These are phyloP conservation scores for Rhineura floridana DNA, from an alignment of 2,113 vertebrate species.

Conservation along the genomic window DNA sequence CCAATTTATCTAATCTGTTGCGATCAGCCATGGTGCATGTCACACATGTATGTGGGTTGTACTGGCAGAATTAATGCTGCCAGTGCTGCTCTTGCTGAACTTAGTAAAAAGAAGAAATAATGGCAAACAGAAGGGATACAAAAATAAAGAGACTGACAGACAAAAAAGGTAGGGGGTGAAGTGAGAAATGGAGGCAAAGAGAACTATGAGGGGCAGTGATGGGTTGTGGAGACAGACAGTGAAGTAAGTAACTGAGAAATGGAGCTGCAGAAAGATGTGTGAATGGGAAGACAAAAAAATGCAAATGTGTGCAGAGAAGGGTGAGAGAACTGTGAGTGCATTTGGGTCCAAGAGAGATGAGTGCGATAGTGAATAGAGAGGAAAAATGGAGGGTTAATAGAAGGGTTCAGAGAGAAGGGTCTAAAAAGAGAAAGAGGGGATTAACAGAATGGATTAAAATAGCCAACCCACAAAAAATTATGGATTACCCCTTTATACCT, in stretches of 20 bases:
- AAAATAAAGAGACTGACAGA: neutral
- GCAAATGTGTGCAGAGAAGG: neutral
- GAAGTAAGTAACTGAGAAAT: neutral
- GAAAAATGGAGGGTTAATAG: neutral
- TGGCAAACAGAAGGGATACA: neutral
- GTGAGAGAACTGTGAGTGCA: neutral
- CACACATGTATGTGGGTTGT: neutral
- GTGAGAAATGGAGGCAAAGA: too few species aligned
- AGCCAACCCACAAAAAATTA: neutral
- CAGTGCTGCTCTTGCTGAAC: neutral
- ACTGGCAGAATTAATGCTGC: neutral
- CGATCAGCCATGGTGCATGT: neutral
- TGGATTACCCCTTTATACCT: neutral
- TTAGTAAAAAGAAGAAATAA: too few species aligned
- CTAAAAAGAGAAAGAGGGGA: neutral
- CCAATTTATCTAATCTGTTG: neutral
- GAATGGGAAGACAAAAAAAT: neutral
- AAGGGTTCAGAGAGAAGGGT: neutral
- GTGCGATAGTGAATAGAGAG: neutral
- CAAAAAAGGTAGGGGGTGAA: neutral
- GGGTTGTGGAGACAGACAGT: neutral
- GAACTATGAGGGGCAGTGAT: neutral
- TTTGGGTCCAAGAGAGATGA: neutral
- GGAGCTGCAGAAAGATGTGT: neutral
- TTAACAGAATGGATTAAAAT: neutral